Evolutionary conservation across 2,113 vertebrate species (phyloP), one percentile per base, ranked within the genome.

Genomic region (Microtus ochrogaster): DNA sequence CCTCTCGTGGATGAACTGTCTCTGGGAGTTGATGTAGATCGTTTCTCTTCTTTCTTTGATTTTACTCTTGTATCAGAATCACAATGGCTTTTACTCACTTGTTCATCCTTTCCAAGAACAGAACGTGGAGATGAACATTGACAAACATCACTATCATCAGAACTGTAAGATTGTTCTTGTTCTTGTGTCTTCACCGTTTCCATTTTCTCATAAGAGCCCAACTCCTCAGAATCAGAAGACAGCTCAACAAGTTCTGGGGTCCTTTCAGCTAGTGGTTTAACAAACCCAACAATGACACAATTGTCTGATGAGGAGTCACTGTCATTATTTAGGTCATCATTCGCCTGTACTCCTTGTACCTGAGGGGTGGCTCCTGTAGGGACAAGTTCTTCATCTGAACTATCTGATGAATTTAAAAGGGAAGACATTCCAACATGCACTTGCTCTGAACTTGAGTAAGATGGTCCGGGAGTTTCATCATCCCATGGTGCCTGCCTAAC

Each of bases 201-300:
- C 52, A 87, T 97, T 63, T 97, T 98, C 36, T 98, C 98, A 6
- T 98, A 99, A 74, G 91, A 96, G 16, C 97, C 95, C 17, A 99
- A 99, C 8, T 98, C 98, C 74, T 99, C 99, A 16, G 99, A 98
- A 97, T 99, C 99, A 0, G 99, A 99, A 26, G 99, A 99, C 65
- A 99, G 98, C 92, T 99, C 98, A 87, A 99, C 99, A 89, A 99
- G 98, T 98, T 99, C 99, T 61, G 99, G 99, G 3, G 99, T 99
- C 93, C 99, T 99, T 85, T 99, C 99, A 49, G 98, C 97, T 81
- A 99, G 97, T 0, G 99, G 99, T 90, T 99, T 99, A 70, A 99
- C 99, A 92, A 99, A 99, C 10, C 99, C 98, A 39, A 99, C 98
- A 26, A 99, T 99, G 84, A 99, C 97, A 98, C 99, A 99, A 92